A percentile compares a stretch with the other conserved stretches of the same genome.
Evolutionary conservation across 2,888 invertebrate genomes (phyloP).

Genomic region (Ditula angustiorana): DNA sequence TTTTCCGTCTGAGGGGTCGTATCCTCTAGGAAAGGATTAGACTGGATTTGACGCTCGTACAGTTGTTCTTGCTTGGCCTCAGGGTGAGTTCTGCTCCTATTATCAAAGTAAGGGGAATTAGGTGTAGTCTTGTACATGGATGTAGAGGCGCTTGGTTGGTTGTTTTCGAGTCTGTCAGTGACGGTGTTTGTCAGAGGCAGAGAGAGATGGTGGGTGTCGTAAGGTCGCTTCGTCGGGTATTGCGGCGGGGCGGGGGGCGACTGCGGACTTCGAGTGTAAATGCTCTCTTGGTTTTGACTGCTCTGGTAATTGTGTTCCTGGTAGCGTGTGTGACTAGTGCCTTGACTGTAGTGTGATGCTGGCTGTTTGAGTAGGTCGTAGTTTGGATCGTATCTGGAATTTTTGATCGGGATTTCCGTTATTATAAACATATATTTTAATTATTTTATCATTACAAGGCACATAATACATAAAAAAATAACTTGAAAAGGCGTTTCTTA

Average conservation of each 20-base stretch:
- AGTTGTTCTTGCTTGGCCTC: conserved; percentile 64
- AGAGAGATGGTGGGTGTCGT: conserved; percentile 79
- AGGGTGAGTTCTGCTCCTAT: conserved; percentile 69
- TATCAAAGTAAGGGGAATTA: conserved; percentile 81
- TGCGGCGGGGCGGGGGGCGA: conserved; percentile 72
- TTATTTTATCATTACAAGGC: conserved; percentile 10
- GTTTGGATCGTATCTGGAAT: conserved; percentile 84
- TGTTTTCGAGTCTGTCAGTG: conserved; percentile 71
- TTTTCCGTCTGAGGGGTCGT: conserved; percentile 57
- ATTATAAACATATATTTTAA: conserved; percentile 39
- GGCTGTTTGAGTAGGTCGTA: conserved; percentile 83
- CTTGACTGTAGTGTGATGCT: conserved; percentile 81
- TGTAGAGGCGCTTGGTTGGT: conserved; percentile 66
- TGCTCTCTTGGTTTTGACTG: conserved; percentile 76
- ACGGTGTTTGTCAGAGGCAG: conserved; percentile 76
- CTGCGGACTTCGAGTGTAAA: conserved; percentile 82
- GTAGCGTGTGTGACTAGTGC: conserved; percentile 73
- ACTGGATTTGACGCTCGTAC: conserved; percentile 68
- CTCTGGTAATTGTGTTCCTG: conserved; percentile 73
- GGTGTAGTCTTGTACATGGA: conserved; percentile 73
- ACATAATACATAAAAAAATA: conserved; percentile 1
- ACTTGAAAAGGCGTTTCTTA: conserved; percentile 55
- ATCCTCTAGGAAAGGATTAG: conserved; percentile 76
- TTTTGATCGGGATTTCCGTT: conserved; percentile 19
- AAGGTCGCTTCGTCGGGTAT: conserved; percentile 71